Evolutionary conservation across 2,797 vertebrate species (phyloP), one percentile per base, ranked within the genome.

Genomic region (Sandelia bainsii): DNA sequence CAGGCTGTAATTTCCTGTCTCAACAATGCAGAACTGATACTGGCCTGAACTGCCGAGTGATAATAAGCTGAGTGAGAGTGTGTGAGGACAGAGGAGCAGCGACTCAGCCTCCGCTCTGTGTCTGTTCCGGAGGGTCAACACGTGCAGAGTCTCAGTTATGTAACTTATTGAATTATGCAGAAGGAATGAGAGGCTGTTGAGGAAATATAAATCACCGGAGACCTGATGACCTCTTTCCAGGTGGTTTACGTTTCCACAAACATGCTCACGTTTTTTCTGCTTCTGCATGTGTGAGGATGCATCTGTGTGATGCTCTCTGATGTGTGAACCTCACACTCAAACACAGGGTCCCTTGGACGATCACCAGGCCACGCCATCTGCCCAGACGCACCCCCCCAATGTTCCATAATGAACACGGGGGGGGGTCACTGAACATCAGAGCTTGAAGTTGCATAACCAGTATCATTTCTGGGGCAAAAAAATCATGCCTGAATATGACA

Each of bases 101-200:
- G 16, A 39, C 69, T 73, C 72, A 51, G 49, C 60, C 60, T 42
- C 57, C 32, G 70, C 56, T 0, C 60, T 0, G 42, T 29, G 62
- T 64, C 58, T 46, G 63, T 20, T 69, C 67, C 84, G 45, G 27
- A 19, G 53, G 72, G 74, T n/a, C 23, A 12, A 13, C 82, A 81
- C 75, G 59, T 82, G 79, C 82, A 0, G 20, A 22, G 74, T 40
- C 48, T 54, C 12, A 22, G 66, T 91, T 89, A 90, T 71, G 84
- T 85, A 86, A 91, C 69, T 46, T 64, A 8, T 40, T 29, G 22
- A 8, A n/a, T n/a, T n/a, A n/a, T 42, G 70, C 17, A 13, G 53
- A 29, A 11, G 7, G 56, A 59, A 20, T 59, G 48, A 77, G 74
- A 53, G 56, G 49, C 62, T 16, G 60, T 16, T 8, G 61, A 71